Evolutionary conservation across 2,888 invertebrate genomes (phyloP).

Genomic region (Cantharis nigra): DNA sequence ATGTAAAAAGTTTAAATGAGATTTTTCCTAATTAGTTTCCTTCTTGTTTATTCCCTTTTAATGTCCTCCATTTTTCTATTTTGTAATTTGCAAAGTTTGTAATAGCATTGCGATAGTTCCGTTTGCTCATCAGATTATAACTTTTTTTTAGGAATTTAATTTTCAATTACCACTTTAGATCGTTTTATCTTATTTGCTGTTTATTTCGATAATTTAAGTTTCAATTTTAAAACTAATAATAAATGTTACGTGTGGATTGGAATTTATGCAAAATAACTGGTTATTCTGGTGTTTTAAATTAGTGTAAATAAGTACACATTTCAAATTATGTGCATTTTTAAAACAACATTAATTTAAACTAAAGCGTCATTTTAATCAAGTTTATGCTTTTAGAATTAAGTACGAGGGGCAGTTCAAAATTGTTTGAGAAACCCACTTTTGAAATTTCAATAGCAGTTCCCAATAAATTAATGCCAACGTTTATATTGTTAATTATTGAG

Average conservation of each 20-base stretch:
- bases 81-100: background rate
- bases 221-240: background rate
- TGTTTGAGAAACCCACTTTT: background rate
- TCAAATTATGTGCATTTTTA: background rate
- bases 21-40: background rate
- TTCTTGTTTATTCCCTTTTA: background rate
- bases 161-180: background rate
- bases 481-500: background rate
- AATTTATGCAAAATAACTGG: background rate
- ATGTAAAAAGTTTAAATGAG: constrained; percentile 1
- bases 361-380: background rate
- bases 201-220: background rate
- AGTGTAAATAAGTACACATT: background rate
- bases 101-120: background rate
- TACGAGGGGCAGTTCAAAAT: background rate
- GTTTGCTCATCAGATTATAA: background rate
- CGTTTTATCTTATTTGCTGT: background rate
- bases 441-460: no score
- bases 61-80: background rate
- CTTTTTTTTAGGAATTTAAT: background rate
- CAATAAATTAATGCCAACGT: no score
- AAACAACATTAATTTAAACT: background rate
- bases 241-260: background rate
- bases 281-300: background rate
- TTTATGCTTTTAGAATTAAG: background rate